Base-by-base conservation (phyloP, 2,888 invertebrate genomes). In the Metallyticus violacea region DNA sequence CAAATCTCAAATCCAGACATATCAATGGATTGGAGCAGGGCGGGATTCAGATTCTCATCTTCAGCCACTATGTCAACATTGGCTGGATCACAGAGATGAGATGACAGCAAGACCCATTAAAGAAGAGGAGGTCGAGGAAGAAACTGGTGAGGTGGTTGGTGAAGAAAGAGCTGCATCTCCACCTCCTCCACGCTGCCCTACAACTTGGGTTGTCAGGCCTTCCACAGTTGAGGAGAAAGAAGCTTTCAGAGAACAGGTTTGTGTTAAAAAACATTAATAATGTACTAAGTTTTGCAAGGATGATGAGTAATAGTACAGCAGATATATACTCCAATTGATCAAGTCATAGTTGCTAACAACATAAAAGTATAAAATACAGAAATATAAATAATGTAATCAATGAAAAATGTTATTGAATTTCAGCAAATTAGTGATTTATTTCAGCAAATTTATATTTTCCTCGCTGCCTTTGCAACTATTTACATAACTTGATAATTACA, bases 11-110 rank as follows among this genome's bases (percentile, higher is more conserved):
- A 91, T 95, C 88, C 95, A 95, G 90, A 89, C 89, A 90, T 97
- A 97, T 91, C 96, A 97, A 90, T 99, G 99, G 99, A 98, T 98
- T 88, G 98, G 98, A 1, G 97, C 97, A 6, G 98, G 98, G 0
- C 93, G 98, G 6, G 98, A 99, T 91, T 96, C 97, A 2, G 98
- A 98, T 91, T 93, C 95, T 4, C 94, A 96, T 78, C 92, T 98
- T 22, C 92, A 94, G 6, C 94, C 95, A 4, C 92, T 98, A 85
- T 97, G 96, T 90, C 94, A 95, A 88, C 95, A 95, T 89, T 98
- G 98, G 97, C 92, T 97, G 89, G 93, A 95, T 40, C 94, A 95
- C 80, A 91, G 93, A 76, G 92, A 93, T 85, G 93, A 93, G 85
- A 90, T 91, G 89, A 90, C 89, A 2, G 86, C 77, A 7, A 86